Percentiles rank a stretch among this genome's conserved stretches.
These are phyloP conservation scores for Brachynemurus nebulosus DNA, from an alignment of 2,888 invertebrate species.

Conservation along the genomic window DNA sequence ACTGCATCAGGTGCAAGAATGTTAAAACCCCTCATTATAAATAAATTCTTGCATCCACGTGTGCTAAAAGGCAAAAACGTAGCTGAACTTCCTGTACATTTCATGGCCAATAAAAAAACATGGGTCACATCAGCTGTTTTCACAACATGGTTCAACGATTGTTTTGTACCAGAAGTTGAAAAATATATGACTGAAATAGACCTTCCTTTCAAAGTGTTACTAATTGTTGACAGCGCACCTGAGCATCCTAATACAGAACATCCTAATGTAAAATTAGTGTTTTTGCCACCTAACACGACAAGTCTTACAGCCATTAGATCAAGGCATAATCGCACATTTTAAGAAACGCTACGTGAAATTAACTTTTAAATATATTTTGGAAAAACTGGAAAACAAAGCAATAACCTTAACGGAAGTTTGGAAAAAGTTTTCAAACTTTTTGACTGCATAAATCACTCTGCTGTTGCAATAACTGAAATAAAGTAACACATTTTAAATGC, in stretches of 20 bases:
- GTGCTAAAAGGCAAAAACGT: slow-evolving; percentile 13
- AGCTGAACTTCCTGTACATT: slow-evolving; percentile 11
- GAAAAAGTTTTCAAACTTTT: slow-evolving; percentile 20
- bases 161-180: slow-evolving; percentile 1
- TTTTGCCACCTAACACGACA: slow-evolving; percentile 22
- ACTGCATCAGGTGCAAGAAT: slow-evolving; percentile 11
- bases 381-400: slow-evolving; percentile 5
- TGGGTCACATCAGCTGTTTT: slow-evolving; percentile 4
- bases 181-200: slow-evolving; percentile 14
- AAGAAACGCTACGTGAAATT: slow-evolving; percentile 8
- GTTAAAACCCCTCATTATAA: slow-evolving; percentile 17
- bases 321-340: slow-evolving; percentile 10
- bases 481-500: slow-evolving; percentile 18
- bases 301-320: slow-evolving; percentile 21
- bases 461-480: slow-evolving; percentile 16
- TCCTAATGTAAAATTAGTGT: slow-evolving; percentile 12
- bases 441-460: slow-evolving; percentile 18
- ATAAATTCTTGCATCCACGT: slow-evolving; percentile 15
- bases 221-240: slow-evolving; percentile 19
- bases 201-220: slow-evolving; percentile 20
- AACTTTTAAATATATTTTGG: slow-evolving; percentile 8
- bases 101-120: slow-evolving; percentile 10
- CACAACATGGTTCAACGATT: slow-evolving; percentile 13
- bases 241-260: slow-evolving; percentile 11
- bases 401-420: slow-evolving; percentile 17